Evolutionary conservation across 2,113 vertebrate genomes (phyloP), one percentile per base, ranked within the genome.

Genomic region (Cryptomyrus ogoouensis): DNA sequence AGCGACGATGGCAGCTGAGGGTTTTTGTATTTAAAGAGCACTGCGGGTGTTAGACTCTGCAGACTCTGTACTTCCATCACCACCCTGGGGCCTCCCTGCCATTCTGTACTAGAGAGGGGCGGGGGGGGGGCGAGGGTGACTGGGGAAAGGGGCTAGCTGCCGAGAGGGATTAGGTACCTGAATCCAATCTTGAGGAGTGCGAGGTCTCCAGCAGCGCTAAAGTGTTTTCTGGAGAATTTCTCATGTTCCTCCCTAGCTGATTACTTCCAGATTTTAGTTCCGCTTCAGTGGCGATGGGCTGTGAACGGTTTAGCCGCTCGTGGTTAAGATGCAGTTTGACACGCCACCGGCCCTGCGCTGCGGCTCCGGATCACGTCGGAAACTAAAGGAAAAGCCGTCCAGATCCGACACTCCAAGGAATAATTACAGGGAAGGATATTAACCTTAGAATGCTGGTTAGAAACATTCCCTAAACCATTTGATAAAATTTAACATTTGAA

Each of bases 241-340:
- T 98, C 96, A 95, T 97, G 96, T 97, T 97, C 97, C 95, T 95
- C 93, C 96, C 96, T 96, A 95, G 96, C 97, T 98, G 98, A 99
- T 99, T 99, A 98, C 97, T 99, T 99, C 98, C 97, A 99, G 97
- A 98, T 98, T 98, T 99, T 99, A 98, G 95, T 99, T 98, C 97
- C 97, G 97, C 95, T 84, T 95, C 96, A 97, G 95, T 92, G 95
- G 96, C 98, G 96, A 97, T 97, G 96, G 96, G 94, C 96, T 97
- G 95, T 94, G 95, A 96, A 95, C 95, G 96, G 94, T 97, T 97
- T 97, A 96, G 95, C 94, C 94, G 94, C 94, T 96, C 94, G 94
- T 96, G 96, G 96, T 97, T 97, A 97, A 97, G 95, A 97, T 96
- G 96, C 95, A 95, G 94, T 95, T 96, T 95, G 94, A 95, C 96